Conservation (phyloP, 2,888 invertebrate species). For the Drosophila sordidula region DNA sequence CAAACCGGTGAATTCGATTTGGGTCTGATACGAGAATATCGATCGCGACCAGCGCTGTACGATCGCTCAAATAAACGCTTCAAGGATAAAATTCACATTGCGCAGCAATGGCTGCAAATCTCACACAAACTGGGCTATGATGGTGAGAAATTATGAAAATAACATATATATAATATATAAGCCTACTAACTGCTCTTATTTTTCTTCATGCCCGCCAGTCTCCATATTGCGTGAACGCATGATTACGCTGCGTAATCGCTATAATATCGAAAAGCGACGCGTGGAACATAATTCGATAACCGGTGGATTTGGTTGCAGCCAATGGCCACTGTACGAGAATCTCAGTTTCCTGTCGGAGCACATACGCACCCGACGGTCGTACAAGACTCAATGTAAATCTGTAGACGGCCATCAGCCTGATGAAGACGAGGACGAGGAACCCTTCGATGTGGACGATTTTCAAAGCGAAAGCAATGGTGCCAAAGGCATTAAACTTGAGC, state of each 20-base stretch:
- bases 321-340: conserved; percentile 84
- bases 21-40: conserved; percentile 83
- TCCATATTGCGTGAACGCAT: conserved; percentile 84
- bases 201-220: conserved; percentile 56
- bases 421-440: conserved; percentile 67
- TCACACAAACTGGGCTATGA: conserved; percentile 84
- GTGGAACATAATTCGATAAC: conserved; percentile 76
- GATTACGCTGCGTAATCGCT: conserved; percentile 85
- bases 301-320: conserved; percentile 64
- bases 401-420: conserved; percentile 28
- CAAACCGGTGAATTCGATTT: conserved; percentile 85
- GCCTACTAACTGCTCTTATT: neutral
- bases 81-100: conserved; percentile 83
- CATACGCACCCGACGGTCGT: conserved; percentile 84
- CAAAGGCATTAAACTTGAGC: conserved; percentile 63
- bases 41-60: conserved; percentile 83
- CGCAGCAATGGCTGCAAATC: conserved; percentile 84
- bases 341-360: conserved; percentile 84
- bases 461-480: conserved; percentile 52
- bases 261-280: conserved; percentile 85
- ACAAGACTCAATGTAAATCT: conserved; percentile 63
- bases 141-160: conserved; percentile 67
- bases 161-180: neutral
- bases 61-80: conserved; percentile 83
- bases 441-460: conserved; percentile 54